Base-by-base conservation (phyloP, 2,888 invertebrate genomes). In the Phaonia tiefii region DNA sequence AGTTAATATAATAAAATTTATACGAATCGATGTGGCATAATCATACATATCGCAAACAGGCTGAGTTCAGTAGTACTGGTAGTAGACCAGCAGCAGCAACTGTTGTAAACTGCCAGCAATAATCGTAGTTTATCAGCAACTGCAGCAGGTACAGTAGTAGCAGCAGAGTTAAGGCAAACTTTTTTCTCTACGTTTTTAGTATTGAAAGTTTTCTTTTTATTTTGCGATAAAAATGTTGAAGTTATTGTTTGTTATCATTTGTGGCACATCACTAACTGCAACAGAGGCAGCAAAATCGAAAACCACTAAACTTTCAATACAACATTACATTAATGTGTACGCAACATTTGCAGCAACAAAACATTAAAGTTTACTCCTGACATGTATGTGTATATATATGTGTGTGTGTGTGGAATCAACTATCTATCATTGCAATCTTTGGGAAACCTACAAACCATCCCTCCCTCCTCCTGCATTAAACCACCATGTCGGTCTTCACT, bases 161-260 rank as follows among this genome's bases (percentile, higher is more conserved):
- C 25, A 70, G 60, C 65, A 13, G 49, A 42, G 26, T 67, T 51
- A 31, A 56, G 49, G 15, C 49, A 69, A 63, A 75, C 49, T 63
- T 75, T 63, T 42, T 20, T 46, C n/a, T 46, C 26, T 39, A 39
- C 10, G 20, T 51, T 25, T 4, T 54, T 31, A n/a, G 37, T 75
- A 17, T 15, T 37, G 15, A 54, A 46, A 20, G n/a, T n/a, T 56
- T 54, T n/a, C 25, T 22, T 17, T 25, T 72, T 75, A 39, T 54
- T 42, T 56, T 56, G 79, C 56, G 75, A 75, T 79, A 79, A 72
- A 72, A 75, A 72, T 7, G 54, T 72, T 54, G 39, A 72, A 72
- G 65, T 79, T 79, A 79, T 76, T 72, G 71, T 69, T 56, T 56
- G 17, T 70, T 80, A 73, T 80, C 73, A 65, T 39, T 54, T 51